Evolutionary conservation across 1,140 invertebrate species (phyloP).

Genomic region (Xylocopa sonorina): DNA sequence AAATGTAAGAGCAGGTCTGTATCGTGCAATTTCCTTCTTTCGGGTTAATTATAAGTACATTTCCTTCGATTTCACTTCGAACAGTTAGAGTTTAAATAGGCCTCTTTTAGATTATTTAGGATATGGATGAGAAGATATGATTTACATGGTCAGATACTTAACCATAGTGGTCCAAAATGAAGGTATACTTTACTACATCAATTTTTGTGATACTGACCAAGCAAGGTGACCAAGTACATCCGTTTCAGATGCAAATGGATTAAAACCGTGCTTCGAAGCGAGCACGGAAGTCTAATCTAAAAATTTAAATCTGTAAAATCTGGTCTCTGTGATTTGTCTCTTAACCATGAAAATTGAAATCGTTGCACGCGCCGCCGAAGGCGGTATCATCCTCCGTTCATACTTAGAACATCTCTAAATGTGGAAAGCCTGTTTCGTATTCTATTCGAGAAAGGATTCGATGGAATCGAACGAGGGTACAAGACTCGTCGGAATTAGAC

Average conservation of each 20-base stretch:
- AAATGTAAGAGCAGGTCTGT: not conserved
- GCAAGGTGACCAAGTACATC: not conserved
- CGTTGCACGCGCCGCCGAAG: constrained; percentile 8
- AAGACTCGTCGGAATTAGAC: constrained; percentile 15
- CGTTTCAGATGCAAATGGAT: not conserved
- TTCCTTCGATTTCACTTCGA: not conserved
- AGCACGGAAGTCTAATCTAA: constrained; percentile 14
- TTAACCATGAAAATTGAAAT: not conserved
- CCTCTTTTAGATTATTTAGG: too few relatives aligned
- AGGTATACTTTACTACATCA: too few relatives aligned
- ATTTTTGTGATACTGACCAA: not conserved
- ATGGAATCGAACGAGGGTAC: constrained; percentile 3
- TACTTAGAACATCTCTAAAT: constrained; percentile 22
- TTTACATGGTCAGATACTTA: too few relatives aligned
- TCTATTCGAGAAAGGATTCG: constrained; percentile 20
- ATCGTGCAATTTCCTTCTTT: not conserved
- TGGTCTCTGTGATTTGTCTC: not conserved
- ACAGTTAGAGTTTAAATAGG: too few relatives aligned
- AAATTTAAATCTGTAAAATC: not conserved
- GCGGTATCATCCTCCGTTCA: constrained; percentile 24
- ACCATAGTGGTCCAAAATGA: too few relatives aligned
- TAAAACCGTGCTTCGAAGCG: not conserved
- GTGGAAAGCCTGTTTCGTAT: constrained; percentile 10
- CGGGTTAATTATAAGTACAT: not conserved
- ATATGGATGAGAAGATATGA: too few relatives aligned